Evolutionary conservation across 1,140 invertebrate species (phyloP).

Genomic region (Galleria mellonella): DNA sequence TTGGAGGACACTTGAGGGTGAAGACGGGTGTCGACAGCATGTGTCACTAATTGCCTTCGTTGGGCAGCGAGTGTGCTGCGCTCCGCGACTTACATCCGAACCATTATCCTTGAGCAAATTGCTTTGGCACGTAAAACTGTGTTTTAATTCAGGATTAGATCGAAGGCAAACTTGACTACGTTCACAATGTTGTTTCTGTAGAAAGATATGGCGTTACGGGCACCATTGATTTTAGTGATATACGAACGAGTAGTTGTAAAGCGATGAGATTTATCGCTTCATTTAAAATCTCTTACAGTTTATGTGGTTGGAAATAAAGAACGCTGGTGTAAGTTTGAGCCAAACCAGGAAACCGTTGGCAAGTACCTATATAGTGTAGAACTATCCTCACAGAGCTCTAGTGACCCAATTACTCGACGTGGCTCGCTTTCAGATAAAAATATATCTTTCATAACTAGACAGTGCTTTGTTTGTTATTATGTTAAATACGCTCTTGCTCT

Average conservation of each 20-base stretch:
- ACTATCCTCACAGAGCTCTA: conserved; percentile 9
- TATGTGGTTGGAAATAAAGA: no score
- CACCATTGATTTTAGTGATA: no score
- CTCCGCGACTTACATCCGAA: conserved; percentile 11
- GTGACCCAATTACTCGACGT: conserved; percentile 29
- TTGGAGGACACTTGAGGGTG: conserved; percentile 9
- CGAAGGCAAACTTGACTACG: neutral
- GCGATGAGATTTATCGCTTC: no score
- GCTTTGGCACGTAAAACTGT: conserved; percentile 14
- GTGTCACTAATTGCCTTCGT: conserved; percentile 50
- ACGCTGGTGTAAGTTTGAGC: neutral
- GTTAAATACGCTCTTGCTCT: no score
- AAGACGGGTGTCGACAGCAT: conserved; percentile 31
- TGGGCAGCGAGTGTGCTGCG: conserved; percentile 21
- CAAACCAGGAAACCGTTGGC: conserved; percentile 6
- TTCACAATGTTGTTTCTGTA: no score
- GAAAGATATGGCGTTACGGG: no score
- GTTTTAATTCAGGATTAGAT: conserved; percentile 4
- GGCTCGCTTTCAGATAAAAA: conserved; percentile 16
- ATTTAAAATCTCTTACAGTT: no score
- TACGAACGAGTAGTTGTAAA: no score
- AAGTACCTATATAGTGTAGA: neutral
- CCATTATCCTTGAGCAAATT: conserved; percentile 26
- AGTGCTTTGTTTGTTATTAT: conserved; percentile 1
- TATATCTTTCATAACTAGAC: conserved; percentile 9